Evolutionary conservation across 1,140 invertebrate species (phyloP), one percentile per base, ranked within the genome.

Genomic region (Diorhabda elongata): DNA sequence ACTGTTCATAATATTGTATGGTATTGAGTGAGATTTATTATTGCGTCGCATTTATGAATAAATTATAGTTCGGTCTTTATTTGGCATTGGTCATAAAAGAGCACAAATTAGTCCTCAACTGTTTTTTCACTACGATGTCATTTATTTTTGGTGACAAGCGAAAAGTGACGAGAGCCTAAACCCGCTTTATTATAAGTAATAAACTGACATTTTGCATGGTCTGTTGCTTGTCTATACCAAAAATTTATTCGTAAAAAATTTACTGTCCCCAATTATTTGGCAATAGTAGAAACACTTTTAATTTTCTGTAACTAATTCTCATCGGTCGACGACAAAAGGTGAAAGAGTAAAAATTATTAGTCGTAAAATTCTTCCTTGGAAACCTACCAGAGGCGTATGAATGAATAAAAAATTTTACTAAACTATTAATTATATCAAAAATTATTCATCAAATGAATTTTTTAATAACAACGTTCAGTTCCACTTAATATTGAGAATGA

Each of bases 141-240:
- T 52, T 52, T 52, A 52, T 52, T 52, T 52, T 52, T 6, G 47
- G 47, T 52, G 47, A 52, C 47, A 52, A 8, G 47, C 47, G 47
- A 52, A 52, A 6, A 52, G 47, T 26, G 26, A 26, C 26, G 26
- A 26, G 26, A 26, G 26, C 26, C 26, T 2, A 52, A 52, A 52
- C 2, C 6, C 47, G 47, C 6, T 6, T 52, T 64, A 69, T 56
- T 58, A 66, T 66, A 63, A 64, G 71, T 67, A 70, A 75, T 77
- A 77, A 77, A 77, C 9, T 61, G 47, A 67, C 26, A 78, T 78
- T 78, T 59, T 73, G 52, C 68, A 72, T 64, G 77, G 77, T 78
- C 76, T 77, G 73, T 69, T 68, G 72, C 70, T 56, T 69, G 69
- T 77, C 74, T 74, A 73, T 76, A 68, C 63, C 57, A 56, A 58